Conservation (phyloP, 2,113 vertebrate genomes). For the Trochalopteron elliotii region DNA sequence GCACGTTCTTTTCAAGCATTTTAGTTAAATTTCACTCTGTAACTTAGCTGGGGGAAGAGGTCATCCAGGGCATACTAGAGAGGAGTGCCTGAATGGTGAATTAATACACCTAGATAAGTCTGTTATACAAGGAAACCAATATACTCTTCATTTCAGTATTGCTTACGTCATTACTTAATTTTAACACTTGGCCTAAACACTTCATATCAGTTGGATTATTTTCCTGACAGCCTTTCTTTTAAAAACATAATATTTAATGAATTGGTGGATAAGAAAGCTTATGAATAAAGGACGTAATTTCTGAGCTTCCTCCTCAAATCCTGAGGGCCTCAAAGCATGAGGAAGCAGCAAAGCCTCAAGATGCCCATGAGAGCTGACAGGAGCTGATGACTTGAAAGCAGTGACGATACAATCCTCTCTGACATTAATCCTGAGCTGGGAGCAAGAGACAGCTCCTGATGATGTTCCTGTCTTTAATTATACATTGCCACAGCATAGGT, state of each 20-base stretch:
- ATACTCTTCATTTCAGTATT: background rate
- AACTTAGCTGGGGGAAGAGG: background rate
- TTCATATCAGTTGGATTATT: background rate
- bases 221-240: background rate
- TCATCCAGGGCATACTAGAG: background rate
- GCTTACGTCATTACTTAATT: background rate
- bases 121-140: background rate
- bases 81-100: background rate
- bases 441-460: background rate
- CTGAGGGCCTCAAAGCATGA: background rate
- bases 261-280: background rate
- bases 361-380: background rate
- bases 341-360: background rate
- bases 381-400: slow-evolving; percentile 1
- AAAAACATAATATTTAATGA: background rate
- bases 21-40: background rate
- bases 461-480: background rate
- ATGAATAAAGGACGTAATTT: background rate
- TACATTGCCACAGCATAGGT: background rate
- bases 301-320: background rate
- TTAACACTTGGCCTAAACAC: slow-evolving; percentile 17
- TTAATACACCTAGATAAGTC: background rate
- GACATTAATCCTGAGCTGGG: slow-evolving; percentile 13
- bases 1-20: background rate
- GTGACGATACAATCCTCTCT: background rate